phyloP scores from a whole-genome alignment of 2,888 invertebrate species.

The Craniophora ligustri region DNA sequence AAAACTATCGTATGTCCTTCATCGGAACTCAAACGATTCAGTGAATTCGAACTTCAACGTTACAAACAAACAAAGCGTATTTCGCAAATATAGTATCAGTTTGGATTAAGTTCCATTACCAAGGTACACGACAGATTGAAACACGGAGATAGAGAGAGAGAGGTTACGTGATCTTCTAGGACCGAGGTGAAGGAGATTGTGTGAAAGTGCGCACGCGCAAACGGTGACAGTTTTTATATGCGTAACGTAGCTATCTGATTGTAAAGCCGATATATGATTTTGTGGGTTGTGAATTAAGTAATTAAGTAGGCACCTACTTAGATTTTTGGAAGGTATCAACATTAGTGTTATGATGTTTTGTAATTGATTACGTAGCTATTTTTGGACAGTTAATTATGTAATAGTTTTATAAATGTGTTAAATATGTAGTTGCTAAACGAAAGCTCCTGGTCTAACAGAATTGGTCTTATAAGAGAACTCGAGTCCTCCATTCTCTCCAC shows the following conservation, averaged over 20 bases:
- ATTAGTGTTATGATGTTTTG: neutral
- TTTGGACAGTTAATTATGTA: too few species aligned
- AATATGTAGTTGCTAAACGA: too few species aligned
- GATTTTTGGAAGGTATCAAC: neutral
- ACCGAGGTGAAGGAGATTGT: conserved; percentile 43
- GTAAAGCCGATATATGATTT: conserved; percentile 33
- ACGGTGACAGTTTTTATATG: conserved; percentile 32
- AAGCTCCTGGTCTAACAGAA: too few species aligned
- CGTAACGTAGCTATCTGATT: conserved; percentile 33
- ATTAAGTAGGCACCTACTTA: neutral
- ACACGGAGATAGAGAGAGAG: conserved; percentile 31
- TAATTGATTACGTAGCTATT: neutral
- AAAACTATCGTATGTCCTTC: too few species aligned
- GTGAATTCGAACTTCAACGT: too few species aligned
- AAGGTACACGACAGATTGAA: conserved; percentile 25
- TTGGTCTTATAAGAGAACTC: too few species aligned
- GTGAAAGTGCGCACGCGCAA: conserved; percentile 47
- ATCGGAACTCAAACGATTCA: too few species aligned
- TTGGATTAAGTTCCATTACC: neutral
- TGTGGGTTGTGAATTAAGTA: conserved; percentile 10
- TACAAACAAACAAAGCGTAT: too few species aligned
- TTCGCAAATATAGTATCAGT: too few species aligned
- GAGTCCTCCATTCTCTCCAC: too few species aligned
- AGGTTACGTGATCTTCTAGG: conserved; percentile 54
- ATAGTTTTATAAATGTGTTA: too few species aligned